Evolutionary conservation across 2,797 vertebrate species (phyloP).

Genomic region (Anguilla pacifica): DNA sequence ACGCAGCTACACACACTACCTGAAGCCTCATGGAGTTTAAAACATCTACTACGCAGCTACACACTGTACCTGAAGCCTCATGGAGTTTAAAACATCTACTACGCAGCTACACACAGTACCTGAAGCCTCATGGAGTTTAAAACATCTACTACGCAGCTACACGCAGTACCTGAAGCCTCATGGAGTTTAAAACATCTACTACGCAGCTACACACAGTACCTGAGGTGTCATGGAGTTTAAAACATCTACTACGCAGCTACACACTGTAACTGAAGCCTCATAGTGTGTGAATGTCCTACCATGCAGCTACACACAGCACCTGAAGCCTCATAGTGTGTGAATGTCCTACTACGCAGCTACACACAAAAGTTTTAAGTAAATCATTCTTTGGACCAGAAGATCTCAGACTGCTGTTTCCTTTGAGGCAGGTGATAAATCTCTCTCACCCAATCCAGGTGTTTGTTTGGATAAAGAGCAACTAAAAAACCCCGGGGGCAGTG

Average conservation of each 20-base stretch:
- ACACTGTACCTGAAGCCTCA: background rate
- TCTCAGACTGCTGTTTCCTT: conserved; percentile 43
- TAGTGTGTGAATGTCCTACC: background rate
- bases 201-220: background rate
- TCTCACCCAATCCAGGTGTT: conserved; percentile 63
- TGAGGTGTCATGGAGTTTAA: background rate
- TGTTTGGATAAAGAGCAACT: conserved; percentile 52
- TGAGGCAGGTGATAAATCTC: conserved; percentile 53
- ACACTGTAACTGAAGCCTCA: conserved; percentile 14
- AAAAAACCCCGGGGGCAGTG: conserved; percentile 48
- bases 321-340: background rate
- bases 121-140: background rate
- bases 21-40: background rate
- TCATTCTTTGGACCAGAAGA: conserved; percentile 21
- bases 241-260: background rate
- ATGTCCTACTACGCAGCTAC: conserved; percentile 9
- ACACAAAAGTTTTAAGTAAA: conserved; percentile 19
- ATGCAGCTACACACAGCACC: conserved; percentile 20
- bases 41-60: too few species aligned
- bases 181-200: background rate
- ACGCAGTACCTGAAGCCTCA: background rate
- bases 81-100: background rate
- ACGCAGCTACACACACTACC: background rate
- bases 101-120: background rate
- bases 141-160: too few species aligned